Evolutionary conservation across 2,113 vertebrate genomes (phyloP).

Genomic region (Panurus biarmicus): DNA sequence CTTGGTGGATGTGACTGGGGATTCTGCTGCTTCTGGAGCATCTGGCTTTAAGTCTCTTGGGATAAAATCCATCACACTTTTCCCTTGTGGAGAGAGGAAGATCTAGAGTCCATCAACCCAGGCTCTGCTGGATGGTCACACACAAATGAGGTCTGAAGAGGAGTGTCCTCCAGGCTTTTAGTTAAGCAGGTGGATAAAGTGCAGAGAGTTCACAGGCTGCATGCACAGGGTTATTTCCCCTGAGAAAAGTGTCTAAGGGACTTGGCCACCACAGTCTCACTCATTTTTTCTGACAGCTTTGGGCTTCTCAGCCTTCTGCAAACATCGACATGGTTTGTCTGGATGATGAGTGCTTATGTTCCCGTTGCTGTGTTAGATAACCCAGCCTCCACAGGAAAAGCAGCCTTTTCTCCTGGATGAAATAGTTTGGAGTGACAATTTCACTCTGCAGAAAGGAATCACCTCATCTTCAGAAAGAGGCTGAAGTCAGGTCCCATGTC

Average conservation of each 20-base stretch:
- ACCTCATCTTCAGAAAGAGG: not conserved
- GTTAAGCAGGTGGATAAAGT: not conserved
- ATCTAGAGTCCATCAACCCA: not conserved
- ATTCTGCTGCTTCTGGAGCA: not conserved
- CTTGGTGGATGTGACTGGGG: not conserved
- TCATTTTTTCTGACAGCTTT: not conserved
- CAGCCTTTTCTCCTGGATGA: not conserved
- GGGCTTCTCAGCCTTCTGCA: not conserved
- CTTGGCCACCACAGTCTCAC: not conserved
- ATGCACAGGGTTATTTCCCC: not conserved
- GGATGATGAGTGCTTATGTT: not conserved
- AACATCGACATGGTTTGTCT: not conserved
- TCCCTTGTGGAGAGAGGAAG: not conserved
- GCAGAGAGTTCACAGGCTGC: not conserved
- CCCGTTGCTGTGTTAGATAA: not conserved
- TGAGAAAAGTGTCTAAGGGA: not conserved
- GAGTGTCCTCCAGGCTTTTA: not conserved
- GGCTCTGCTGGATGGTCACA: not conserved
- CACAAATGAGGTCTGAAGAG: not conserved
- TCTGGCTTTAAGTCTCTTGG: not conserved
- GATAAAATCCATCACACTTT: not conserved
- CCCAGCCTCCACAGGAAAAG: not conserved
- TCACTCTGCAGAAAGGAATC: not conserved
- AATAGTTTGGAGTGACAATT: not conserved
- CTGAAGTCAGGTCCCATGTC: not conserved